phyloP scores from a whole-genome alignment of 2,888 invertebrate genomes.

The Stegophylla sp. region DNA sequence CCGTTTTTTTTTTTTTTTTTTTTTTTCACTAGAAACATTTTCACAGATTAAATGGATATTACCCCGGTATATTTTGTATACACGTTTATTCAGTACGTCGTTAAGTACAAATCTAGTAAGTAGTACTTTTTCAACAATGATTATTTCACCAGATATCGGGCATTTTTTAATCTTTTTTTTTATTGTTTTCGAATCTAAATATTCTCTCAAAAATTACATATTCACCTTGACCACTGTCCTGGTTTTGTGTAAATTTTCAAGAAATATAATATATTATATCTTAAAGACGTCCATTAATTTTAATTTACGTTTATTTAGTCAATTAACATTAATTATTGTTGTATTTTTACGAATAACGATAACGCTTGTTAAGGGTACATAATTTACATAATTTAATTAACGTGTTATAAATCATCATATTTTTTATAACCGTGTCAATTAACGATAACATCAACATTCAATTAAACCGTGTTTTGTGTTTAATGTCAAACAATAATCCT shows the following conservation, averaged over 20 bases:
- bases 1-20: too few species aligned
- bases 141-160: not conserved
- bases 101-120: slow-evolving; percentile 12
- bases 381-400: too few species aligned
- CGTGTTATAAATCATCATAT: too few species aligned
- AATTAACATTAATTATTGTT: too few species aligned
- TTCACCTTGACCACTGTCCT: slow-evolving; percentile 1
- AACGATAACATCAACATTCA: too few species aligned
- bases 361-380: too few species aligned
- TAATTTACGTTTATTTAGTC: too few species aligned
- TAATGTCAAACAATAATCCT: too few species aligned
- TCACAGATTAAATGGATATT: slow-evolving; percentile 14
- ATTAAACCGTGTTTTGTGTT: too few species aligned
- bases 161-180: slow-evolving; percentile 8
- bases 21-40: too few species aligned
- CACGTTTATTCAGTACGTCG: slow-evolving; percentile 8
- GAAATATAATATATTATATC: not conserved
- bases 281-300: not conserved
- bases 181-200: slow-evolving; percentile 1
- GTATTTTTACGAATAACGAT: too few species aligned
- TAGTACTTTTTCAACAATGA: not conserved
- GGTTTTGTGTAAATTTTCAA: not conserved
- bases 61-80: not conserved
- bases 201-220: not conserved
- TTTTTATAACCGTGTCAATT: too few species aligned